Evolutionary conservation across 2,797 vertebrate genomes (phyloP), one percentile per base, ranked within the genome.

Genomic region (Mareca strepera): DNA sequence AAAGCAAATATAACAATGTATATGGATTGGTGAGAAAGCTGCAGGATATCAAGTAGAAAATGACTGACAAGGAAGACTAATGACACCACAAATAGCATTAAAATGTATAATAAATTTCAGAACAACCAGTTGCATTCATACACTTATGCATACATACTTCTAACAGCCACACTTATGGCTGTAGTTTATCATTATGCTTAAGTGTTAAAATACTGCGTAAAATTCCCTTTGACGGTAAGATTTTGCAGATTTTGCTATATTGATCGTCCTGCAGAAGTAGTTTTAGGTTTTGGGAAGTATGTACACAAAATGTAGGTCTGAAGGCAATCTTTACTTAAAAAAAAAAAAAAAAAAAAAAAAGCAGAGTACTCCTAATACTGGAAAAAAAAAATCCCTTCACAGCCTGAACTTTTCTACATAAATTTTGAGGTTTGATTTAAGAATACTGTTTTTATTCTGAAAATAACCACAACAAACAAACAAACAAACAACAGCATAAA

Each of bases 11-110:
- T 35, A 80, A 83, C 25, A 87, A 82, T 28, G 11, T 31, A 56
- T n/a, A 33, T 17, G n/a, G 9, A 31, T 72, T 85, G 37, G 4
- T 83, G 80, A 66, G 75, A 72, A 82, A 92, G 26, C 82, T 70
- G 48, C 50, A 68, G 58, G 75, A 81, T 86, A 29, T 55, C 73
- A 92, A 55, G 81, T 82, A 67, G 52, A 75, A 88, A 84, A 85
- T 84, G 26, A 91, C 18, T 69, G 79, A 93, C 68, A 63, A 85
- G 66, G n/a, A 92, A 81, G 23, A 70, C 33, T 68, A 83, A 91
- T 44, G 86, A 75, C 70, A 64, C 6, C 17, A 72, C 43, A 44
- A 44, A 50, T 14, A 75, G 29, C 79, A 78, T 46, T 87, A 77
- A 92, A 92, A 94, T 22, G 39, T 66, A 67, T 66, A 93, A 85